phyloP scores from a whole-genome alignment of 1,140 invertebrate genomes.

The Vanessa tameamea region DNA sequence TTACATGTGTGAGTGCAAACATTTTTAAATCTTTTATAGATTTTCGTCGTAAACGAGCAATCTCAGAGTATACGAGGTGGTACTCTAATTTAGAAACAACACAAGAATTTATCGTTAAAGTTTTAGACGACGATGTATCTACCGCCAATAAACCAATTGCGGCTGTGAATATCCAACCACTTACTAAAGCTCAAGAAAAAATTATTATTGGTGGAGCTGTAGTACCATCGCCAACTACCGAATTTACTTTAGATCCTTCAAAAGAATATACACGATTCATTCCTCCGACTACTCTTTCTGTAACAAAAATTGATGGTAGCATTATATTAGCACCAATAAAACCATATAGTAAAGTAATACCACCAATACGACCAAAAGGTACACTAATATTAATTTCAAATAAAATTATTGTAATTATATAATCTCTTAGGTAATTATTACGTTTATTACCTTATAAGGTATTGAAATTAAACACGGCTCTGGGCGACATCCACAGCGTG shows the following conservation, averaged over 20 bases:
- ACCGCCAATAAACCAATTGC: conserved; percentile 50
- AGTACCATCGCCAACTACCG: conserved; percentile 42
- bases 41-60: conserved; percentile 60
- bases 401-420: no score
- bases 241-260: conserved; percentile 30
- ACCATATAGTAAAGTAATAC: conserved; percentile 27
- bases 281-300: conserved; percentile 48
- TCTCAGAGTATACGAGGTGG: conserved; percentile 68
- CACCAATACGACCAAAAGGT: conserved; percentile 41
- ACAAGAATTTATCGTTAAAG: conserved; percentile 69
- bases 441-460: conserved; percentile 13
- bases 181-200: conserved; percentile 50
- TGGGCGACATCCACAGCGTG: conserved; percentile 43
- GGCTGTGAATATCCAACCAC: conserved; percentile 63
- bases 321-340: conserved; percentile 33
- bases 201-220: conserved; percentile 63
- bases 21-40: conserved; percentile 39
- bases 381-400: neutral
- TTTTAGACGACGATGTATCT: conserved; percentile 67
- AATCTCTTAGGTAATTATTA: neutral
- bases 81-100: conserved; percentile 55
- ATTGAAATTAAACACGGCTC: conserved; percentile 18
- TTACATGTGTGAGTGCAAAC: neutral
- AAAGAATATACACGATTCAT: conserved; percentile 62
- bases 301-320: conserved; percentile 28